phyloP scores from a whole-genome alignment of 2,888 invertebrate species.

The Cantharis rustica region DNA sequence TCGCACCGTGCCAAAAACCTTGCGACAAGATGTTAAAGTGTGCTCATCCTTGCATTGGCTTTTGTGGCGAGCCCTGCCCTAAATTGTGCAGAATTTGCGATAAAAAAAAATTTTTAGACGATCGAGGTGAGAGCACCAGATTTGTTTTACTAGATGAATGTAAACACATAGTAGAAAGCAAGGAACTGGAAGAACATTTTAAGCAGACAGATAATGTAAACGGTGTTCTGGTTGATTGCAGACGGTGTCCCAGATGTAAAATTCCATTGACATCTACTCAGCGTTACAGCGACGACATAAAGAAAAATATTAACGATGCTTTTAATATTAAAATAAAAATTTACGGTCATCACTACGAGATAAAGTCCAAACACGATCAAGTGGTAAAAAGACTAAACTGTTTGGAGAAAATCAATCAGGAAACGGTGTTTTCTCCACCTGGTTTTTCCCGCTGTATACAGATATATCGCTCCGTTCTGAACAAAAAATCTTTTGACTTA shows the following conservation, averaged over 20 bases:
- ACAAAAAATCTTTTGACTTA: slow-evolving; percentile 8
- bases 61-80: slow-evolving; percentile 74
- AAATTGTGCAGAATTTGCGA: slow-evolving; percentile 63
- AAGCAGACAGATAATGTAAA: too few relatives aligned
- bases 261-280: too few relatives aligned
- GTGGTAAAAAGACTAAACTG: too few relatives aligned
- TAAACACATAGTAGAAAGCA: slow-evolving; percentile 58
- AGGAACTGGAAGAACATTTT: slow-evolving; percentile 51
- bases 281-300: too few relatives aligned
- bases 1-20: slow-evolving; percentile 55
- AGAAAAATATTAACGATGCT: too few relatives aligned
- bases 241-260: too few relatives aligned
- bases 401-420: background rate
- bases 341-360: too few relatives aligned
- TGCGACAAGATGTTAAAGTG: slow-evolving; percentile 58
- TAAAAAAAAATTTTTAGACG: slow-evolving; percentile 58
- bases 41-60: slow-evolving; percentile 67
- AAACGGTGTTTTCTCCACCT: background rate
- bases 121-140: slow-evolving; percentile 58
- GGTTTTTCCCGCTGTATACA: background rate
- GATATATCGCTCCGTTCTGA: background rate
- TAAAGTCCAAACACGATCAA: too few relatives aligned
- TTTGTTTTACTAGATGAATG: slow-evolving; percentile 62
- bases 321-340: too few relatives aligned
- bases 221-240: too few relatives aligned